phyloP scores from a whole-genome alignment of 2,113 vertebrate genomes.

The Bubo scandiacus region DNA sequence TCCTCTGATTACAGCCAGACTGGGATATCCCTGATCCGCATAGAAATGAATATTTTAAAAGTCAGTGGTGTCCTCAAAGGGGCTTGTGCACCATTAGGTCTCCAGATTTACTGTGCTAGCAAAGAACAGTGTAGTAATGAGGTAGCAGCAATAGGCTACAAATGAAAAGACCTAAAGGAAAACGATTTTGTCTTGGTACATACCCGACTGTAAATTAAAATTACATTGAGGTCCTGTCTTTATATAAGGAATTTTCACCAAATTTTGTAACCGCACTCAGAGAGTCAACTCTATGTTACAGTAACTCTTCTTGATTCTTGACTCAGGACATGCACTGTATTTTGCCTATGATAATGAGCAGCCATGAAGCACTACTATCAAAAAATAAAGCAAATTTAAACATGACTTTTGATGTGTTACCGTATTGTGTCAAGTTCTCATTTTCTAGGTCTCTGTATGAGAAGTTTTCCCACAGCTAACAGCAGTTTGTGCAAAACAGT shows the following conservation, averaged over 20 bases:
- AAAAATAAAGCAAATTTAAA: neutral
- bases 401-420: neutral
- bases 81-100: slow-evolving; percentile 29
- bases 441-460: neutral
- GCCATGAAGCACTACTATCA: neutral
- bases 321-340: neutral
- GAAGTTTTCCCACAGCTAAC: neutral
- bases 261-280: neutral
- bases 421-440: neutral
- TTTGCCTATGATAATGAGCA: neutral
- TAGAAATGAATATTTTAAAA: slow-evolving; percentile 67
- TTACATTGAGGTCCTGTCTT: neutral
- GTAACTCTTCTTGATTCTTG: neutral
- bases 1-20: slow-evolving; percentile 45
- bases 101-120: slow-evolving; percentile 50
- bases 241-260: neutral
- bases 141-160: neutral
- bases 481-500: neutral
- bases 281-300: neutral
- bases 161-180: neutral
- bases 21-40: slow-evolving; percentile 62
- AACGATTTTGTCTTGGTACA: neutral
- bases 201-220: neutral
- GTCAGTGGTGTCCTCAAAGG: slow-evolving; percentile 36
- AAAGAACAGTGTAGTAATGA: slow-evolving; percentile 22